Base-by-base conservation (phyloP, 2,113 vertebrate genomes). In the Xenopus borealis region DNA sequence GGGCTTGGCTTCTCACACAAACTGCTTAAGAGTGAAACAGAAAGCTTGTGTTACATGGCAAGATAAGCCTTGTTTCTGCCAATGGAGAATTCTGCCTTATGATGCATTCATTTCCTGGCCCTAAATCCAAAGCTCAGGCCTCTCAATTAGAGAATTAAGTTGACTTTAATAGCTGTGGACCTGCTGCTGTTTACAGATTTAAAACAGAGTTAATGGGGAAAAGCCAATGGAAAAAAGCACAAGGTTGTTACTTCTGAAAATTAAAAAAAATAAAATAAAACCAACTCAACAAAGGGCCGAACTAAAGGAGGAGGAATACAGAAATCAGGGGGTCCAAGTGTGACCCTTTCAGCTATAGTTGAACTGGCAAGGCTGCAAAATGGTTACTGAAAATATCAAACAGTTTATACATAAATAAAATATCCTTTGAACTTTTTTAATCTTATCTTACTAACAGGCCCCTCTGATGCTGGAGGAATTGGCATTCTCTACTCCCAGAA, bases 51-150 rank as follows among this genome's bases (percentile, higher is more conserved):
- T 70, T 77, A 64, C 74, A 69, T 40, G 45, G 74, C 74, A 23
- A 64, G 74, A 77, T 77, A 75, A 62, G 66, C 27, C 63, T 62
- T 69, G 69, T 55, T 77, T 77, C 53, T 69, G 67, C 18, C 50
- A n/a, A 23, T 27, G 10, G 30, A 77, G 67, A 77, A 64, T 63
- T 69, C 74, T 70, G 63, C 67, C 57, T 64, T 64, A 57, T 77
- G 74, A 70, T 77, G 33, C 66, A 70, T 70, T 77, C 74, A 77
- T 77, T 77, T 77, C 74, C 74, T 77, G 59, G 64, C 66, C 33
- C 50, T 46, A 76, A 76, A 70, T 76, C 59, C 45, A 62, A 46
- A 58, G 55, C 73, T 69, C 55, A 61, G 44, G 17, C 44, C 73
- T 59, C 66, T 63, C 46, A 55, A 69, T 76, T 69, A 64, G 19